Base-by-base conservation (phyloP, 2,888 invertebrate genomes). In the Leptinotarsa rubiginosa region DNA sequence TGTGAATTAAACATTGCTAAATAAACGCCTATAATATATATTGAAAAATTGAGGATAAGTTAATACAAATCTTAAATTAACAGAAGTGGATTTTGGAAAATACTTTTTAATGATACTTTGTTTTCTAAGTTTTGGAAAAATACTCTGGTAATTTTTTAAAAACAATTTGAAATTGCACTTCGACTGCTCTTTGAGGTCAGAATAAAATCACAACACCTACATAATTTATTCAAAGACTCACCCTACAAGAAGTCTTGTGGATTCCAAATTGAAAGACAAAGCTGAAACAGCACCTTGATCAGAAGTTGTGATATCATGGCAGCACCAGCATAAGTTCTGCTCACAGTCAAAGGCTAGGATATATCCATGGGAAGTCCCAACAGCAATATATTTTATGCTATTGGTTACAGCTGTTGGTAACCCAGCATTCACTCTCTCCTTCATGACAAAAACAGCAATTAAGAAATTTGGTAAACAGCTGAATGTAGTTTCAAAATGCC, bases 291-390 rank as follows among this genome's bases (percentile, higher is more conserved):
- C 95, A 25, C 94, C 95, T 85, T 94, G 92, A 82, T 93, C 92
- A 66, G 89, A 89, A 62, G 93, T 91, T 65, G 90, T 89, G 80
- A 91, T 89, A 78, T 93, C 93, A 80, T 93, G 89, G 83, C 93
- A 93, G 78, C 96, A 97, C 96, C 97, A 98, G 85, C 96, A 93
- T 78, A 98, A 88, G 13, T 95, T 95, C 88, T 98, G 97, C 59
- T 95, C 93, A 68, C 91, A 90, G 89, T 96, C 95, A 88, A 96
- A 97, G 71, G 96, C 93, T 47, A 98, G 89, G 70, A 97, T 91
- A 80, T 96, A 93, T 0, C 98, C 98, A 88, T 97, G 97, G 41
- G 97, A 96, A 47, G 97, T 98, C 52, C 98, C 98, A 47, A 98
- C 92, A n/a, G 95, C 95, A 77, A 97, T 91, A 87, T 94, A 92